Percentiles rank a stretch among this genome's conserved stretches.
Evolutionary conservation across 2,113 vertebrate species (phyloP).

Genomic region (Bolborhynchus lineola): DNA sequence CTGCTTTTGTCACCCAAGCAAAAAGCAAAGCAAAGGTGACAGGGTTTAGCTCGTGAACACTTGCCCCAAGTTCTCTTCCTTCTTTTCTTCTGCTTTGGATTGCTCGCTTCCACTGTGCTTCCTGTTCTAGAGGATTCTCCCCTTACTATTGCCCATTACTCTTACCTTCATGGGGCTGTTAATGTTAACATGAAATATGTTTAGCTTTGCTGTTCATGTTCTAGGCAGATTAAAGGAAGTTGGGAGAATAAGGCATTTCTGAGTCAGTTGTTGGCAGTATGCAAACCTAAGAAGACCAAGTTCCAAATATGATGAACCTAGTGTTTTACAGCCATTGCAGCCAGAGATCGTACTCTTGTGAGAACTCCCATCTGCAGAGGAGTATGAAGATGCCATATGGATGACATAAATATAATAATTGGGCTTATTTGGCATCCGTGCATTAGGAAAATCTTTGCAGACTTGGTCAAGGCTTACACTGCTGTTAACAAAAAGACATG

Average conservation of each 20-base stretch:
- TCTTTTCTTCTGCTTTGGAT: not conserved
- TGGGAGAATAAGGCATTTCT: slow-evolving; percentile 1
- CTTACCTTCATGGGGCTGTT: not conserved
- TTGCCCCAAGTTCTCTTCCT: not conserved
- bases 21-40: not conserved
- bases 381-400: slow-evolving; percentile 34
- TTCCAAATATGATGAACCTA: slow-evolving; percentile 10
- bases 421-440: not conserved
- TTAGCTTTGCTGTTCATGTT: not conserved
- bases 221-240: not conserved
- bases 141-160: not conserved
- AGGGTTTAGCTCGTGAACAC: not conserved
- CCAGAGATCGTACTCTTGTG: not conserved
- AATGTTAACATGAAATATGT: not conserved
- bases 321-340: not conserved
- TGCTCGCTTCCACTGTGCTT: not conserved
- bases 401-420: slow-evolving; percentile 39
- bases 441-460: slow-evolving; percentile 1
- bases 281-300: not conserved
- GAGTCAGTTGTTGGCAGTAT: slow-evolving; percentile 48
- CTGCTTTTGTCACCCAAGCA: not conserved
- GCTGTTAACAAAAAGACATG: not conserved
- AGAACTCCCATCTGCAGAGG: slow-evolving; percentile 24
- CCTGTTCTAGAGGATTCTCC: not conserved
- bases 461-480: not conserved